Evolutionary conservation across 2,888 invertebrate species (phyloP).

Genomic region (Lasioglossum lativentre): DNA sequence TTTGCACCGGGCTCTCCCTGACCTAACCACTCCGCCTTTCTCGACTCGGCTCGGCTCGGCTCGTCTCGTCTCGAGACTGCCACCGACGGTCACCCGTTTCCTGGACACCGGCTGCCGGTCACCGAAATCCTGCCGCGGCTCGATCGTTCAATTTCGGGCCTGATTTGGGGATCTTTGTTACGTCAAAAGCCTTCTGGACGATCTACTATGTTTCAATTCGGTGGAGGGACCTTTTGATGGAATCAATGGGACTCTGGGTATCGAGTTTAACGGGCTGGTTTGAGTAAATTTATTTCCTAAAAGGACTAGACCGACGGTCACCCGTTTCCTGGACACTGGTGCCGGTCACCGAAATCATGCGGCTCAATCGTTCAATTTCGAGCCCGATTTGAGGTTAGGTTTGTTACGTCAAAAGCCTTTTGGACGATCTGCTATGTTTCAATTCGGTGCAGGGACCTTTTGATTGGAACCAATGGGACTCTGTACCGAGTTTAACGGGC

Average conservation of each 20-base stretch:
- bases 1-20: conserved; percentile 79
- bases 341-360: conserved; percentile 39
- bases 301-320: conserved; percentile 16
- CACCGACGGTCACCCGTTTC: conserved; percentile 39
- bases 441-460: neutral
- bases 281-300: too few species aligned
- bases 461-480: neutral
- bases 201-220: neutral
- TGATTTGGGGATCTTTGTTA: too few species aligned
- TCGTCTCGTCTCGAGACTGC: conserved; percentile 41
- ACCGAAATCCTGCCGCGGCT: conserved; percentile 31
- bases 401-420: too few species aligned
- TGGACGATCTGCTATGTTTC: neutral
- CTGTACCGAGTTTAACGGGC: too few species aligned
- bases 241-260: neutral
- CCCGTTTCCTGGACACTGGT: conserved; percentile 39
- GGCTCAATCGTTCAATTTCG: neutral
- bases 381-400: too few species aligned
- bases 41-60: conserved; percentile 47
- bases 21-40: conserved; percentile 78
- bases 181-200: too few species aligned
- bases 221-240: neutral
- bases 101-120: conserved; percentile 35
- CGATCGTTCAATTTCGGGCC: neutral
- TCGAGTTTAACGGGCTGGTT: too few species aligned